Evolutionary conservation across 2,797 vertebrate species (phyloP).

Genomic region (Fundulus diaphanus): DNA sequence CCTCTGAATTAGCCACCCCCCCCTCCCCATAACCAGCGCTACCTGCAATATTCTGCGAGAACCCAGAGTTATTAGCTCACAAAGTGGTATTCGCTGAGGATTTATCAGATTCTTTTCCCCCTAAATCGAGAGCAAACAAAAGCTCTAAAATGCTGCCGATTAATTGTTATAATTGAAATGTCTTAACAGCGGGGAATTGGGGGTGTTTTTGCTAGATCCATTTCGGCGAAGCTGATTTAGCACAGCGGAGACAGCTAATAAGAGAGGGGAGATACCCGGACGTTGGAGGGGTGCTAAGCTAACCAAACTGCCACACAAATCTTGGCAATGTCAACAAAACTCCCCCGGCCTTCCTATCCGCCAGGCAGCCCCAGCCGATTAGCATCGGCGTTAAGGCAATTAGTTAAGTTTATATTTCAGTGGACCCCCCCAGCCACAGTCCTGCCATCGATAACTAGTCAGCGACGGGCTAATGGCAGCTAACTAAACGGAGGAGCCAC

Average conservation of each 20-base stretch:
- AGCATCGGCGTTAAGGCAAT: constrained; percentile 3
- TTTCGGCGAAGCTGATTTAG: not conserved
- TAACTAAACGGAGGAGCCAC: constrained; percentile 64
- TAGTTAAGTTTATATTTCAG: constrained; percentile 20
- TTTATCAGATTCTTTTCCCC: constrained; percentile 20
- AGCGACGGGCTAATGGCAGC: constrained; percentile 59
- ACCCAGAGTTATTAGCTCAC: constrained; percentile 35
- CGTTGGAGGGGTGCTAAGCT: constrained; percentile 58
- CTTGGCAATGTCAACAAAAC: constrained; percentile 14
- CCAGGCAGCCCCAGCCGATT: not conserved
- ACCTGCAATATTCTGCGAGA: not conserved
- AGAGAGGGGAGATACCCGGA: constrained; percentile 51
- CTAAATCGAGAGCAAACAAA: constrained; percentile 24
- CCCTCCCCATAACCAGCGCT: not conserved
- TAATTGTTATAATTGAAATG: not conserved
- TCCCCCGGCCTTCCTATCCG: not conserved
- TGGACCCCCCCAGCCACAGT: constrained; percentile 65
- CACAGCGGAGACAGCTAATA: constrained; percentile 10
- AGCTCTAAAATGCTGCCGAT: not conserved
- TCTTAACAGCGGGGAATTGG: accelerated
- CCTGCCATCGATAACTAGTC: constrained; percentile 45
- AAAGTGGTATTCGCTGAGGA: constrained; percentile 36
- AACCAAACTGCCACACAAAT: constrained; percentile 51
- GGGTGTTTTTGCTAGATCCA: accelerated
- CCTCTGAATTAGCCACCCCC: not conserved